Evolutionary conservation across 2,113 vertebrate genomes (phyloP), one percentile per base, ranked within the genome.

Genomic region (Rhinopomastus cyanomelas): DNA sequence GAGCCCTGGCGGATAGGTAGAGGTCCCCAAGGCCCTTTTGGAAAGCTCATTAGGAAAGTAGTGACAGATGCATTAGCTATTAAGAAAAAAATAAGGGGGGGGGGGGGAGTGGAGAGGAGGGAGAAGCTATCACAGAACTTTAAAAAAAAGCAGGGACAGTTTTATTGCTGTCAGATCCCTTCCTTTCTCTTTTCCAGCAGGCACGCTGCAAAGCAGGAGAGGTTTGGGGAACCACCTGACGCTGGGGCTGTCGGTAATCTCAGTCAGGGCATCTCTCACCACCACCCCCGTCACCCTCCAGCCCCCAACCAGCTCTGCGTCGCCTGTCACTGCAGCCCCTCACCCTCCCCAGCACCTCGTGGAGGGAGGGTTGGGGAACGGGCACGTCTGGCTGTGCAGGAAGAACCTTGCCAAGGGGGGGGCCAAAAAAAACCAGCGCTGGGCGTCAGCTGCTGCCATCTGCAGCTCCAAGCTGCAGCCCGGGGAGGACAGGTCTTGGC

Each of bases 21-120:
- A 88, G 83, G 87, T 91, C 95, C 92, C 92, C 60, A 66, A 81
- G 94, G 91, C 71, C 68, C 90, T 91, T 88, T 92, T n/a, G 71
- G 94, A 95, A 92, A 85, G 91, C 96, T 96, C 92, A 89, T 94
- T 94, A 96, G 92, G 86, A 95, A 94, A 96, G 94, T 89, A 95
- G 94, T 91, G 94, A 96, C 91, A 96, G 94, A 95, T 75, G 64
- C 88, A 94, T 81, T 87, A 91, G 85, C 80, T 94, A 94, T 91
- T 85, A 92, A 91, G 93, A 85, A 74, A 39, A 60, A 8, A 66
- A 21, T 42, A 42, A 42, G 15, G 39, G 39, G 39, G 6, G 6
- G 19, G 20, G n/a, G 56, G 14, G 9, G 22, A 32, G 22, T 32
- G 27, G 61, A 15, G n/a, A n/a, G 87, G 79, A 87, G 85, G 81